Base-by-base conservation (phyloP, 2,113 vertebrate species). In the Serranochromis macrocephalus region DNA sequence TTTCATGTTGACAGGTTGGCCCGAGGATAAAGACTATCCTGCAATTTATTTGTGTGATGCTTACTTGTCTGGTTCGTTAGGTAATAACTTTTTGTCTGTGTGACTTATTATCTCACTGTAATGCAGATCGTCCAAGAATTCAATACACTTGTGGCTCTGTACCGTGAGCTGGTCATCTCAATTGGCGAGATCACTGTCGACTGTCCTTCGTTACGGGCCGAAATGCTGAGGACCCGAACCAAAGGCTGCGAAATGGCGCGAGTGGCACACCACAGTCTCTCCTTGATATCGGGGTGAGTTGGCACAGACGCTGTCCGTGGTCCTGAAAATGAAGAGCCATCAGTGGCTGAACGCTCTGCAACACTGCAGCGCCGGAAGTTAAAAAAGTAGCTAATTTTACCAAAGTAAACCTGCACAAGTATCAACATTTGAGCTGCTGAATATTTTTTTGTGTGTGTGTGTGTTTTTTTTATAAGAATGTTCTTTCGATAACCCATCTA, bases 101-200 rank as follows among this genome's bases (percentile, higher is more conserved):
- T 68, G 13, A 24, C 71, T 54, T 36, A 24, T 57, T 7, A 4
- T 93, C 94, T 85, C 94, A 88, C 96, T 86, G 49, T 49, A n/a
- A 79, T 95, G 83, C 96, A 99, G 98, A 97, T 99, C 91, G 98
- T 99, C 91, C 98, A 99, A 95, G 98, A 99, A 88, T 99, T 99
- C 96, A 99, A 99, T 91, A 99, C 98, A 7, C 97, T 99, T 90
- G 98, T 99, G 96, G 98, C 98, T 93, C 96, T 99, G 19, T 99
- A 98, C 88, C 98, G 98, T 84, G 98, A 99, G 83, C 93, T 99
- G 94, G 98, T 99, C 47, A 99, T 99, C 96, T 99, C 98, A 83
- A 98, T 99, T 55, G 98, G 98, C 53, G 98, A 99, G 79, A 96
- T 98, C 92, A 97, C 98, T 0, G 95, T 97, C 83, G 98, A 97